Evolutionary conservation across 1,140 invertebrate genomes (phyloP).

Genomic region (Nasonia longicornis): DNA sequence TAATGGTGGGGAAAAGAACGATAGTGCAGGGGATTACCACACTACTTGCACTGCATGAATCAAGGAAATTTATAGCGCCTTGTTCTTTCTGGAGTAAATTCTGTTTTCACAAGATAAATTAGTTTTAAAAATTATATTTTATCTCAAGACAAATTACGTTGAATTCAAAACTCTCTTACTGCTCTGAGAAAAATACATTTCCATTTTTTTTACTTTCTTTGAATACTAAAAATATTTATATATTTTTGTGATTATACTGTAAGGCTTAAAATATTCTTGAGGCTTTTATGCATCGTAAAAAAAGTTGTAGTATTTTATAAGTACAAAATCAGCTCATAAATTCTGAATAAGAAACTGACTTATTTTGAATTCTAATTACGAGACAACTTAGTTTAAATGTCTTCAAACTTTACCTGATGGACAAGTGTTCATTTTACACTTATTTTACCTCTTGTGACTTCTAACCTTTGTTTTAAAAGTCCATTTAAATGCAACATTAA

Average conservation of each 20-base stretch:
- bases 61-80: slow-evolving; percentile 12
- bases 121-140: slow-evolving; percentile 1
- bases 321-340: neutral
- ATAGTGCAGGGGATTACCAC: slow-evolving; percentile 27
- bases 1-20: slow-evolving; percentile 40
- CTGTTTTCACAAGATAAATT: slow-evolving; percentile 10
- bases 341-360: neutral
- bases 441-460: neutral
- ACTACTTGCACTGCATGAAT: slow-evolving; percentile 35
- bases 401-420: too few species aligned
- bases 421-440: neutral
- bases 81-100: slow-evolving; percentile 6
- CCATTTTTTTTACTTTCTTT: too few species aligned
- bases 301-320: neutral
- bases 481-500: neutral
- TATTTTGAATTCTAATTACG: neutral
- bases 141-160: neutral
- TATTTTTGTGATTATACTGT: too few species aligned
- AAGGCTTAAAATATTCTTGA: too few species aligned
- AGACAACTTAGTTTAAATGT: too few species aligned
- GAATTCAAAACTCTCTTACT: neutral
- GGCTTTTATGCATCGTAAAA: neutral
- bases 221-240: too few species aligned
- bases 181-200: too few species aligned
- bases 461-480: neutral